Percentiles rank a stretch among this genome's conserved stretches.
phyloP scores from a whole-genome alignment of 1,140 invertebrate genomes.

The Linepithema humile region DNA sequence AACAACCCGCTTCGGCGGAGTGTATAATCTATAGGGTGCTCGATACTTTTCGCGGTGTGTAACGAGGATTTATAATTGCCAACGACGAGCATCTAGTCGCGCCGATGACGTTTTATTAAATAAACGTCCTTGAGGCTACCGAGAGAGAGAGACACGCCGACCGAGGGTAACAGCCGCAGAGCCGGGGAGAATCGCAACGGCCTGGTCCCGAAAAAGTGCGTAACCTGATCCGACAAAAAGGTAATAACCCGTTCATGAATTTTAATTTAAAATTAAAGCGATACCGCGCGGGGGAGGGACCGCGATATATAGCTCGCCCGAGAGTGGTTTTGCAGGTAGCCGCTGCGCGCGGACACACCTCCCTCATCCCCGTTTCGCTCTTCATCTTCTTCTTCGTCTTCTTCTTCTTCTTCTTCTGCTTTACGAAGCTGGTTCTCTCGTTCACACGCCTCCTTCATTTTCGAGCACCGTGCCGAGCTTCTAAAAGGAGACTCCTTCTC shows the following conservation, averaged over 20 bases:
- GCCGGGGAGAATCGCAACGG: conserved; percentile 40
- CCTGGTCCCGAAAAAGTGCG: conserved; percentile 60
- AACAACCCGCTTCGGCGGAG: background rate
- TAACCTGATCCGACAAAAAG: conserved; percentile 72
- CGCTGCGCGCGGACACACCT: conserved; percentile 66
- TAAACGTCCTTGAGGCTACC: conserved; percentile 48
- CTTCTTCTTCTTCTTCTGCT: conserved; percentile 38
- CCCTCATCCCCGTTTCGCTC: conserved; percentile 57
- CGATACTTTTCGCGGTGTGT: conserved; percentile 42
- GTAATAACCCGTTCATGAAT: conserved; percentile 76
- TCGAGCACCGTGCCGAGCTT: conserved; percentile 54
- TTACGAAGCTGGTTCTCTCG: conserved; percentile 61
- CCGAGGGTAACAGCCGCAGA: conserved; percentile 30
- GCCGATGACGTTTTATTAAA: conserved; percentile 61
- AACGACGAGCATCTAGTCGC: conserved; percentile 24
- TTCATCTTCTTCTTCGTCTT: conserved; percentile 48
- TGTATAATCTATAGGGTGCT: conserved; percentile 38
- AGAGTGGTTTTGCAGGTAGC: conserved; percentile 76
- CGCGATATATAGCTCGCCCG: conserved; percentile 67
- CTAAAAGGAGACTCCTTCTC: conserved; percentile 49
- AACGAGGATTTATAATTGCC: conserved; percentile 56
- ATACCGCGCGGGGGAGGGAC: conserved; percentile 74
- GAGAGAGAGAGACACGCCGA: conserved; percentile 12
- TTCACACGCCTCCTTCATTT: conserved; percentile 70
- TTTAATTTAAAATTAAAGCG: conserved; percentile 79